These are phyloP conservation scores for Notarius lentiginosus DNA, from an alignment of 2,113 vertebrate genomes.

Conservation along the genomic window DNA sequence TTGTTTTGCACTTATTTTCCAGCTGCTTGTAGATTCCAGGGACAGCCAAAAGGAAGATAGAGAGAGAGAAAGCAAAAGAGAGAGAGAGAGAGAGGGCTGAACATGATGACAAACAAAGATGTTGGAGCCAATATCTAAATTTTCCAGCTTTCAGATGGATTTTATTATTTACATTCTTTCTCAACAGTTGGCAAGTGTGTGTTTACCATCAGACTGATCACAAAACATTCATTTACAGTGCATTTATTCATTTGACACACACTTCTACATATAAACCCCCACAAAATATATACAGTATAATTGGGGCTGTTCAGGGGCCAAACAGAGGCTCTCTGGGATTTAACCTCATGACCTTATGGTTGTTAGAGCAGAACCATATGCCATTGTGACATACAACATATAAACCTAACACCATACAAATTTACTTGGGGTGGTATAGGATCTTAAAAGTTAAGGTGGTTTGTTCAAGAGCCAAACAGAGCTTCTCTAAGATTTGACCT, in stretches of 20 bases:
- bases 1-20: conserved; percentile 22
- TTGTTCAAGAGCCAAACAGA: background rate
- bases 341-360: background rate
- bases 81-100: background rate
- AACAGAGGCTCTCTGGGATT: background rate
- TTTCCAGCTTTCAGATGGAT: background rate
- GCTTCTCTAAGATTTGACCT: background rate
- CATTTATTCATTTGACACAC: background rate
- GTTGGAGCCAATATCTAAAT: background rate
- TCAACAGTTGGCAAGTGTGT: background rate
- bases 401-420: background rate
- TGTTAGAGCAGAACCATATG: background rate
- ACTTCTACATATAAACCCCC: background rate
- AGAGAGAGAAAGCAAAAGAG: background rate
- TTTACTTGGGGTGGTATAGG: background rate
- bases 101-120: background rate
- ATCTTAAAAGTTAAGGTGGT: background rate
- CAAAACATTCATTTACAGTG: background rate
- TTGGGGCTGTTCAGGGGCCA: background rate
- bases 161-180: background rate
- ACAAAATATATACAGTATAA: background rate
- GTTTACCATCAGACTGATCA: background rate
- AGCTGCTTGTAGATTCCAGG: conserved; percentile 15
- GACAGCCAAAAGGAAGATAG: background rate
- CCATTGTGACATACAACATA: background rate